Evolutionary conservation across 1,140 invertebrate species (phyloP).

Genomic region (Proales similis): DNA sequence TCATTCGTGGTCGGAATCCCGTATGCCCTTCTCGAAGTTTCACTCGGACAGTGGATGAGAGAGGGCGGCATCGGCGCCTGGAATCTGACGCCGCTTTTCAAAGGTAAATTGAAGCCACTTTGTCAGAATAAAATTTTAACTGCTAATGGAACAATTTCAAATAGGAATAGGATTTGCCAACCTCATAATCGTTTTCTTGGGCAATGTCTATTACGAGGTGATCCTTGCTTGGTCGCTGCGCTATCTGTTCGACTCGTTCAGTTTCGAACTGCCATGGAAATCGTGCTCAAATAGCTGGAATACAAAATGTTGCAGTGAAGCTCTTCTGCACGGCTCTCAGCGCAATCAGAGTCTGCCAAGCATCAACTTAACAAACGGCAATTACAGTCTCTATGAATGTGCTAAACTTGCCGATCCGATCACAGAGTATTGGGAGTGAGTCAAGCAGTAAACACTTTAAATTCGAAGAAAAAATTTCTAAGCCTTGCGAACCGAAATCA

Average conservation of each 20-base stretch:
- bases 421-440: slow-evolving; percentile 36
- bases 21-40: slow-evolving; percentile 38
- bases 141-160: not conserved
- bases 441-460: not conserved
- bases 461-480: not conserved
- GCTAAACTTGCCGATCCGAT: not conserved
- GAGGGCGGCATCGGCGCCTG: slow-evolving; percentile 92
- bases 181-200: slow-evolving; percentile 64
- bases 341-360: not conserved
- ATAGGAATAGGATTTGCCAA: slow-evolving; percentile 78
- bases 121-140: slow-evolving; percentile 1
- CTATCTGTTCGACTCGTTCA: slow-evolving; percentile 45
- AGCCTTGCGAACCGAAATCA: not conserved
- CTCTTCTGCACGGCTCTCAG: slow-evolving; percentile 14
- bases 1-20: slow-evolving; percentile 37
- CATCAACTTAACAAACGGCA: not conserved
- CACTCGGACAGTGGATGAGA: slow-evolving; percentile 49
- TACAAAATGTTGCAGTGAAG: slow-evolving; percentile 40
- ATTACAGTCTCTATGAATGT: not conserved
- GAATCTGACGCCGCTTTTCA: slow-evolving; percentile 92
- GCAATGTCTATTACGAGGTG: slow-evolving; percentile 40
- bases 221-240: slow-evolving; percentile 52
- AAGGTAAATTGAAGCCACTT: slow-evolving; percentile 57
- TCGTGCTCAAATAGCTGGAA: slow-evolving; percentile 38
- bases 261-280: slow-evolving; percentile 36